Evolutionary conservation across 2,888 invertebrate genomes (phyloP).

Genomic region (Drosophila eohydei): DNA sequence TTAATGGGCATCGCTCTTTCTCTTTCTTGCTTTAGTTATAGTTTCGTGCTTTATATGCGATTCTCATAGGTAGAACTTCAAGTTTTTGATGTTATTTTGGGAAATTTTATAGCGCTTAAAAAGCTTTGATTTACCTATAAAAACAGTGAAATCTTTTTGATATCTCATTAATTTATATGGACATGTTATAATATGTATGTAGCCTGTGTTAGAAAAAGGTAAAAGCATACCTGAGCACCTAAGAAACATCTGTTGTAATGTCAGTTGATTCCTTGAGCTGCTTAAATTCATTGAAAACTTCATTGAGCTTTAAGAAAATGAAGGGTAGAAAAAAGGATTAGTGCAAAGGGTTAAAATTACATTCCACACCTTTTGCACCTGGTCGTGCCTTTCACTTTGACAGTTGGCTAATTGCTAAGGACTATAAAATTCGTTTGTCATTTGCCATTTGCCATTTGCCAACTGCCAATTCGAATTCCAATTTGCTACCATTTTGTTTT

Average conservation of each 20-base stretch:
- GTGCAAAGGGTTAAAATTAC: conserved; percentile 15
- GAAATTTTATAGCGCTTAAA: not conserved
- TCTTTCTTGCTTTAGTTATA: not conserved
- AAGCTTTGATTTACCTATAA: not conserved
- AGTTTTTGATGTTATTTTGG: not conserved
- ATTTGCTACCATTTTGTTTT: conserved; percentile 2
- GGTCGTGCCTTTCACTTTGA: not conserved
- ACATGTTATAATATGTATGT: no score
- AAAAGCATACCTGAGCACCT: not conserved
- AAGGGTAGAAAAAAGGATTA: conserved; percentile 11
- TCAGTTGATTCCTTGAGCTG: not conserved
- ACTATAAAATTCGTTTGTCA: conserved; percentile 41
- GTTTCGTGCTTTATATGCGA: conserved; percentile 1
- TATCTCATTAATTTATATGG: not conserved
- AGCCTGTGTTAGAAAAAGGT: not conserved
- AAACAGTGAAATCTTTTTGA: not conserved
- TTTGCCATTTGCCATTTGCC: conserved; percentile 35
- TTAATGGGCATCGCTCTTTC: conserved; percentile 8
- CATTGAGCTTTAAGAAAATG: not conserved
- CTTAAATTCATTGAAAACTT: not conserved
- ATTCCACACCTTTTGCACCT: conserved; percentile 14
- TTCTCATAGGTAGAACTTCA: not conserved
- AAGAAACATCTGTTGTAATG: not conserved
- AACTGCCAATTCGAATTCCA: conserved; percentile 19
- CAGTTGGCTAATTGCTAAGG: conserved; percentile 43